Percentiles rank a stretch among this genome's conserved stretches.
These are phyloP conservation scores for Tenualosa ilisha DNA, from an alignment of 2,797 vertebrate species.

Conservation along the genomic window DNA sequence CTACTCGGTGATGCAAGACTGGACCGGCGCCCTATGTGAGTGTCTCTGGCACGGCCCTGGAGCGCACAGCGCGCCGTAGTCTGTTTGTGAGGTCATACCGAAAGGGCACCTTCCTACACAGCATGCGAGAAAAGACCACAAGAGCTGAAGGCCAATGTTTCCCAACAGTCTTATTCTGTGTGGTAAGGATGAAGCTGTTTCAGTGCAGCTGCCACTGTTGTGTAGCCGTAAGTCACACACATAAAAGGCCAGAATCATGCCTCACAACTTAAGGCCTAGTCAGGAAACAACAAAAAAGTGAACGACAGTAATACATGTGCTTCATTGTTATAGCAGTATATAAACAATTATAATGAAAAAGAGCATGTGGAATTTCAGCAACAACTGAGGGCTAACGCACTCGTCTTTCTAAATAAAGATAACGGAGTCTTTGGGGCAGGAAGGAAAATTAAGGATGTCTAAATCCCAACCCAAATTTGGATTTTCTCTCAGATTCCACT, in stretches of 20 bases:
- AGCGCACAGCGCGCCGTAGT: background rate
- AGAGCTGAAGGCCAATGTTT: slow-evolving; percentile 4
- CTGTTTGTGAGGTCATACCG: background rate
- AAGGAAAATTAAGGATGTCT: background rate
- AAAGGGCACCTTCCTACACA: background rate
- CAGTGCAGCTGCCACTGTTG: background rate
- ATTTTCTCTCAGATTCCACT: slow-evolving; percentile 27
- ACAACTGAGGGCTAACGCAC: background rate
- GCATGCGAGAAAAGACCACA: background rate
- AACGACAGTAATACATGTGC: background rate
- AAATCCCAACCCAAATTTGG: slow-evolving; percentile 28
- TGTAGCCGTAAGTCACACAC: background rate
- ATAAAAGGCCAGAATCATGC: background rate
- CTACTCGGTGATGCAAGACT: slow-evolving; percentile 40
- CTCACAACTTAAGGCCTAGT: background rate
- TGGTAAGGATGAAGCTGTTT: background rate
- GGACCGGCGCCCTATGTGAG: background rate
- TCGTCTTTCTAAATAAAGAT: background rate
- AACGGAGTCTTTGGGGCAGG: background rate
- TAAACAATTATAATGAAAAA: background rate
- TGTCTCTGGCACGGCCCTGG: background rate
- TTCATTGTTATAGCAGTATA: background rate
- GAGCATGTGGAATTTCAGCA: background rate
- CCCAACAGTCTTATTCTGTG: slow-evolving; percentile 1
- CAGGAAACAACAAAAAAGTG: background rate